A percentile compares a stretch with the other conserved stretches of the same genome.
Conservation (phyloP, 2,888 invertebrate genomes). For the Latrodectus hesperus region DNA sequence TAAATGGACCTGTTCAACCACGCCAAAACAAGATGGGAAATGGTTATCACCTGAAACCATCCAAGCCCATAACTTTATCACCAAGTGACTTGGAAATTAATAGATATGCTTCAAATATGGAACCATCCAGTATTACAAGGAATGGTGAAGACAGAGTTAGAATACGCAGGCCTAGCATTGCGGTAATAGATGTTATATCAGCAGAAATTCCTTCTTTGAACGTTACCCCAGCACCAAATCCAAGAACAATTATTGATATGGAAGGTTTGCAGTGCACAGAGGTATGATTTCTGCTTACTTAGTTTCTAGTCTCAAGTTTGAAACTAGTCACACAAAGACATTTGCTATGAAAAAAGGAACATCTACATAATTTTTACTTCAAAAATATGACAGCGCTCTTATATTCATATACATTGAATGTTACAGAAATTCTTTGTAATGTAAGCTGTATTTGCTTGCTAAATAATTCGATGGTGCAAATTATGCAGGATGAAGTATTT, state of each 20-base stretch:
- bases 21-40: constrained; percentile 17
- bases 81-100: constrained; percentile 24
- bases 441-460: too few relatives aligned
- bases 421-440: too few relatives aligned
- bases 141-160: background rate
- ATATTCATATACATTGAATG: too few relatives aligned
- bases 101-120: background rate
- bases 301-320: too few relatives aligned
- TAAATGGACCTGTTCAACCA: background rate
- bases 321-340: too few relatives aligned
- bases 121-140: background rate
- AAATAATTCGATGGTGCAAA: too few relatives aligned
- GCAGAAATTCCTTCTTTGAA: constrained; percentile 25
- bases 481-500: too few relatives aligned
- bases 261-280: constrained; percentile 63
- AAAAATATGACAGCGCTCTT: too few relatives aligned
- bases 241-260: constrained; percentile 55
- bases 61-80: constrained; percentile 8
- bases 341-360: too few relatives aligned
- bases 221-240: background rate
- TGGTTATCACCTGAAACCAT: constrained; percentile 25
- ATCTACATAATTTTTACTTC: too few relatives aligned
- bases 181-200: constrained; percentile 58
- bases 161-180: constrained; percentile 8
- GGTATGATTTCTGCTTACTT: constrained; percentile 25